Conservation (phyloP, 2,113 vertebrate species). For the Pundamilia nyererei region DNA sequence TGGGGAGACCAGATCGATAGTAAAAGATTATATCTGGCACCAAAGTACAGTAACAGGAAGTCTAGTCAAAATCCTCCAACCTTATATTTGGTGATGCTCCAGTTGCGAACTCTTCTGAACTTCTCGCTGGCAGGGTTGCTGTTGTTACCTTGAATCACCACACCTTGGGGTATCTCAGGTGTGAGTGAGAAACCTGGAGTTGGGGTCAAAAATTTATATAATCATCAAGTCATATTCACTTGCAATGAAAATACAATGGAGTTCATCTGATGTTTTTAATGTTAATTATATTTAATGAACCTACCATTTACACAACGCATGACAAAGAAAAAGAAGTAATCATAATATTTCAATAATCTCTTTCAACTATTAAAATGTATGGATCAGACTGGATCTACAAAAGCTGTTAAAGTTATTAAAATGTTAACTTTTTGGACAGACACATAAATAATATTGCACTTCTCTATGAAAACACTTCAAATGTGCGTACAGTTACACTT, state of each 20-base stretch:
- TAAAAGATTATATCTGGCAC: not conserved
- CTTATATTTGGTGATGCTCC: constrained; percentile 88
- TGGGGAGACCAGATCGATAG: not conserved
- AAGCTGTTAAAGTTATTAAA: not conserved
- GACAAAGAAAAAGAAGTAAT: not conserved
- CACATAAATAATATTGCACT: not conserved
- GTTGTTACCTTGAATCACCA: constrained; percentile 33
- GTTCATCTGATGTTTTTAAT: not conserved
- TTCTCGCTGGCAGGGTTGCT: constrained; percentile 74
- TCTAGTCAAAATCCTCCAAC: constrained; percentile 46
- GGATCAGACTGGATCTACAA: not conserved
- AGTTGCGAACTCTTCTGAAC: constrained; percentile 83
- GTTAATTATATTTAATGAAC: not conserved
- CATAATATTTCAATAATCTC: not conserved
- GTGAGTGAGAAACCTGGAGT: not conserved
- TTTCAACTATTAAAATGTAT: not conserved
- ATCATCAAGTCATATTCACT: accelerated
- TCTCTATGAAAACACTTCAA: not conserved
- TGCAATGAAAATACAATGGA: accelerated
- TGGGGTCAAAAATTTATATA: accelerated
- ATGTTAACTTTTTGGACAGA: not conserved
- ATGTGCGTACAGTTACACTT: not conserved
- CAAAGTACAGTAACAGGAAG: not conserved
- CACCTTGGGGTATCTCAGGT: not conserved
- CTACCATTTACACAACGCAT: not conserved